Conservation (phyloP, 1,140 invertebrate species). For the Coelopa frigida region DNA sequence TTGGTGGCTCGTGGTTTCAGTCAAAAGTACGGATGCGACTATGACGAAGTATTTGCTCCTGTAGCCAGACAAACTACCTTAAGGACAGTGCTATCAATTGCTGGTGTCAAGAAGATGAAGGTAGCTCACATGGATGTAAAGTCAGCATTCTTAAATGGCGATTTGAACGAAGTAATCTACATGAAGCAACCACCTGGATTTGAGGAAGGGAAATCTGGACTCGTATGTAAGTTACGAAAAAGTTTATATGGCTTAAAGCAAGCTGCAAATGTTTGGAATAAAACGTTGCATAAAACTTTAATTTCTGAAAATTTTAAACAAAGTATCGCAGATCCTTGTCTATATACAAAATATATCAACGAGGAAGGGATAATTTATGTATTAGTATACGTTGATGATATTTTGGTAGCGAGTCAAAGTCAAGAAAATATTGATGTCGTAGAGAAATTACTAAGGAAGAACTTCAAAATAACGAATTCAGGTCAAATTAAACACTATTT, state of each 20-base stretch:
- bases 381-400: slow-evolving; percentile 5
- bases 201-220: no score
- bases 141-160: slow-evolving; percentile 26
- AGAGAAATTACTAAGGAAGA: not conserved
- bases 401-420: not conserved
- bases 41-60: slow-evolving; percentile 21
- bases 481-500: no score
- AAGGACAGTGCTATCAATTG: slow-evolving; percentile 4
- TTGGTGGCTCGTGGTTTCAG: slow-evolving; percentile 40
- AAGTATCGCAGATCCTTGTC: slow-evolving; percentile 1
- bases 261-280: slow-evolving; percentile 1
- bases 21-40: slow-evolving; percentile 35
- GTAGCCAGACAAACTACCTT: slow-evolving; percentile 13
- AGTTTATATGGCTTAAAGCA: slow-evolving; percentile 12
- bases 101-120: slow-evolving; percentile 13
- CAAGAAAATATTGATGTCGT: not conserved
- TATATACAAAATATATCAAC: not conserved
- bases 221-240: no score
- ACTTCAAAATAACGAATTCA: no score
- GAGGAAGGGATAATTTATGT: slow-evolving; percentile 4
- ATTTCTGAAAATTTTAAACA: no score
- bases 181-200: no score
- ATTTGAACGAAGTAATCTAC: slow-evolving; percentile 41
- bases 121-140: slow-evolving; percentile 33
- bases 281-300: slow-evolving; percentile 1